Percentiles rank a stretch among this genome's conserved stretches.
These are phyloP conservation scores for Bimastos eiseni DNA, from an alignment of 2,888 invertebrate species.

Conservation along the genomic window DNA sequence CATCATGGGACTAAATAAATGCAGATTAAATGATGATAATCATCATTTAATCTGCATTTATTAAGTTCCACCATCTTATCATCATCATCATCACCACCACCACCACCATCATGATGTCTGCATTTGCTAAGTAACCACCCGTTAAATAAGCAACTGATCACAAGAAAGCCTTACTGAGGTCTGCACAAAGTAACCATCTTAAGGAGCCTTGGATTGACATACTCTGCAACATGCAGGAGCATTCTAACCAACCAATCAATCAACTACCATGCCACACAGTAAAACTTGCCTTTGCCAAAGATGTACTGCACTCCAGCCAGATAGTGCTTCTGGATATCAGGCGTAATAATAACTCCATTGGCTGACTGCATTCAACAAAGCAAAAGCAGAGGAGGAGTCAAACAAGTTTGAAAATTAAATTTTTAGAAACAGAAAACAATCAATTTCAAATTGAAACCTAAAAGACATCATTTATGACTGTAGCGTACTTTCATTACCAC, in stretches of 20 bases:
- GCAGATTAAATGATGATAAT: too few species aligned
- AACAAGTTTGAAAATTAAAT: not conserved
- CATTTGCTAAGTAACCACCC: too few species aligned
- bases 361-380: constrained; percentile 6
- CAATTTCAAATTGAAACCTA: not conserved
- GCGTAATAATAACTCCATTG: not conserved
- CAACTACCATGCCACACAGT: not conserved
- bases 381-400: not conserved
- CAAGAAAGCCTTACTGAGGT: too few species aligned
- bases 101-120: too few species aligned
- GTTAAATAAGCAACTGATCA: too few species aligned
- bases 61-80: too few species aligned
- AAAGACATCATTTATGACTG: not conserved
- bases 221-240: too few species aligned
- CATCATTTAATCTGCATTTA: too few species aligned
- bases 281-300: constrained; percentile 70
- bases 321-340: constrained; percentile 76
- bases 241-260: not conserved
- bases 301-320: constrained; percentile 80
- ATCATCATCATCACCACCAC: too few species aligned
- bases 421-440: not conserved
- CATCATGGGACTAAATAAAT: too few species aligned
- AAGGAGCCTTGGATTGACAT: too few species aligned
- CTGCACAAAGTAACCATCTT: too few species aligned
- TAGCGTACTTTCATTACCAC: not conserved